Base-by-base conservation (phyloP, 2,888 invertebrate genomes). In the Tolmerus cingulatus region DNA sequence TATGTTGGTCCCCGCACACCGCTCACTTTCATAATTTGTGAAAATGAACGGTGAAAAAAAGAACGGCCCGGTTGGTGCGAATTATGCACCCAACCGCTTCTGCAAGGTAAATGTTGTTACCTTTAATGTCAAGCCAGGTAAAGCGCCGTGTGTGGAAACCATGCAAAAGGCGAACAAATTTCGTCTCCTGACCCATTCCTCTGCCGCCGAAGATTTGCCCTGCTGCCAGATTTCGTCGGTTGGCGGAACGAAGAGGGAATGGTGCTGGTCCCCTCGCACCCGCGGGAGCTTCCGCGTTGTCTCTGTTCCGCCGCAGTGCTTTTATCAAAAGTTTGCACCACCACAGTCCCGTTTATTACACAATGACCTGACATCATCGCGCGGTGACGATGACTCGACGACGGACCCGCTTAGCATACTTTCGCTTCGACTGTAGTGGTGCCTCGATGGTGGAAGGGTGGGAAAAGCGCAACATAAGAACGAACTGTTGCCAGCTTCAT, bases 401-500 rank as follows among this genome's bases (percentile, higher is more conserved):
- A 66, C 12, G 66, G 23, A 14, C 27, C 23, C 9, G 19, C 66
- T 66, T 66, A 66, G 66, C 66, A 66, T 27, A 66, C 66, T 19
- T 66, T 66, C 12, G 4, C 66, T 1, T 3, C 12, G 12, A 9
- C 12, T 3, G 43, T 43, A 34, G 34, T 40, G 9, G 12, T 12
- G 12, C 23, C 27, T 9, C 23, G 27, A 3, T 1, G 12, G 0
- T 27, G 23, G 66, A 27, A 27, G 14, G 23, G 23, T 19, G 16
- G 19, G 76, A 34, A 76, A 30, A 37, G 19, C 76, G 37, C 34
- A 37, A 37, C 76, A 76, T 76, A 76, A 76, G n/a, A 34, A n/a
- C 5, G 43, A 43, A 46, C 40, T 78, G 43, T 78, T 78, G 78
- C 78, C 78, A 78, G 78, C 37, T 43, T 78, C n/a, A 78, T 78